Percentiles rank a stretch among this genome's conserved stretches.
Conservation (phyloP, 2,797 vertebrate genomes). For the Megalops cyprinoides region DNA sequence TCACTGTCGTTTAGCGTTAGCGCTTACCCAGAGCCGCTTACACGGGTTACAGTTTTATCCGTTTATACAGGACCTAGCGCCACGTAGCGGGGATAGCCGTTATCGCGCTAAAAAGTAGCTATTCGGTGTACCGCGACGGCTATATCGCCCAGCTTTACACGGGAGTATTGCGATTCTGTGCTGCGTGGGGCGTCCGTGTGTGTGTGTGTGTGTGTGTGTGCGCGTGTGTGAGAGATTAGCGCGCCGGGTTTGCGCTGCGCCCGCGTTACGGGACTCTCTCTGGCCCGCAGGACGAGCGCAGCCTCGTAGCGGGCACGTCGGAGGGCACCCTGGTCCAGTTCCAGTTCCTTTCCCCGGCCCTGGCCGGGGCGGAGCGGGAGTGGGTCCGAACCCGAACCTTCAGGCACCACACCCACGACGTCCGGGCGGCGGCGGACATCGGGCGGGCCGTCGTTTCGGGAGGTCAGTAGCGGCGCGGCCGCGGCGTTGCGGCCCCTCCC, state of each 20-base stretch:
- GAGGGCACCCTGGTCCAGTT: slow-evolving; percentile 87
- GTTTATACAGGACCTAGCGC: too few species aligned
- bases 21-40: too few species aligned
- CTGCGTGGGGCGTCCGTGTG: neutral
- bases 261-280: neutral
- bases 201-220: neutral
- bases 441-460: slow-evolving; percentile 84
- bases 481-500: too few species aligned
- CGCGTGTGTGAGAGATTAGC: neutral
- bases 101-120: too few species aligned
- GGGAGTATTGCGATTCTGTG: too few species aligned
- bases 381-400: slow-evolving; percentile 91
- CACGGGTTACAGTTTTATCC: too few species aligned
- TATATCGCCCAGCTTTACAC: too few species aligned
- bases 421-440: slow-evolving; percentile 82
- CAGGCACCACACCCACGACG: slow-evolving; percentile 89
- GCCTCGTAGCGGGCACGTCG: slow-evolving; percentile 86
- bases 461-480: slow-evolving; percentile 83
- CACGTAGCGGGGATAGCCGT: too few species aligned
- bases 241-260: too few species aligned
- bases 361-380: slow-evolving; percentile 71
- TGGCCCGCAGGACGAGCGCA: slow-evolving; percentile 84
- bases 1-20: too few species aligned
- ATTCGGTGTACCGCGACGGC: too few species aligned
- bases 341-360: slow-evolving; percentile 77